Evolutionary conservation across 53 echinoderm and acorn worm species (phyloP).

Genomic region (Patiria pectinifera): DNA sequence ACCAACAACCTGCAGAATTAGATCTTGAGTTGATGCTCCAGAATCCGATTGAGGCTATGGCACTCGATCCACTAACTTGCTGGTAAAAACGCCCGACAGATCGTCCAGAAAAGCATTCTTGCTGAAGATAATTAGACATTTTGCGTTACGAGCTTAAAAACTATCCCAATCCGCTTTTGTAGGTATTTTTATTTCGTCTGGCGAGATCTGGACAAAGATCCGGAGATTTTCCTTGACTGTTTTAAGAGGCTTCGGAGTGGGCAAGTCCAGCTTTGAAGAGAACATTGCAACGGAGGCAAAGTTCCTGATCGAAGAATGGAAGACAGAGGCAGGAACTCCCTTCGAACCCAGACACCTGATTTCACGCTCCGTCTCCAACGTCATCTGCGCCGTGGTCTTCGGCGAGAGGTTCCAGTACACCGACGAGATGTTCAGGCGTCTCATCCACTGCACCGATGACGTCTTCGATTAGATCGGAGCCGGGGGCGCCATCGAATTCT

Average conservation of each 20-base stretch:
- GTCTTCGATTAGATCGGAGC: slow-evolving; percentile 17
- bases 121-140: background rate
- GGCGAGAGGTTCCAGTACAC: slow-evolving; percentile 54
- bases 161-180: background rate
- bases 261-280: slow-evolving; percentile 59
- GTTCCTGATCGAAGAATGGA: slow-evolving; percentile 11
- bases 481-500: slow-evolving; percentile 17
- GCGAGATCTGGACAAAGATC: slow-evolving; percentile 42
- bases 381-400: slow-evolving; percentile 48
- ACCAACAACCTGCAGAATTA: no score
- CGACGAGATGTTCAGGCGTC: background rate
- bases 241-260: slow-evolving; percentile 53
- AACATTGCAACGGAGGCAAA: slow-evolving; percentile 34
- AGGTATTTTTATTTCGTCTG: slow-evolving; percentile 46
- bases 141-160: background rate
- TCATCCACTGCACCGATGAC: background rate
- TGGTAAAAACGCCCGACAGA: no score
- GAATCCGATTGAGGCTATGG: no score
- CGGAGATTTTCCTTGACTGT: slow-evolving; percentile 48
- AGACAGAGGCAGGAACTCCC: background rate
- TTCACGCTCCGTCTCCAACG: slow-evolving; percentile 44
- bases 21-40: no score
- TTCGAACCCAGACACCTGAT: slow-evolving; percentile 43
- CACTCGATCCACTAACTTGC: no score
- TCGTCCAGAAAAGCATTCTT: background rate